A percentile compares a stretch with the other conserved stretches of the same genome.
Evolutionary conservation across 1,140 invertebrate genomes (phyloP).

Genomic region (Panagrolaimus sp.): DNA sequence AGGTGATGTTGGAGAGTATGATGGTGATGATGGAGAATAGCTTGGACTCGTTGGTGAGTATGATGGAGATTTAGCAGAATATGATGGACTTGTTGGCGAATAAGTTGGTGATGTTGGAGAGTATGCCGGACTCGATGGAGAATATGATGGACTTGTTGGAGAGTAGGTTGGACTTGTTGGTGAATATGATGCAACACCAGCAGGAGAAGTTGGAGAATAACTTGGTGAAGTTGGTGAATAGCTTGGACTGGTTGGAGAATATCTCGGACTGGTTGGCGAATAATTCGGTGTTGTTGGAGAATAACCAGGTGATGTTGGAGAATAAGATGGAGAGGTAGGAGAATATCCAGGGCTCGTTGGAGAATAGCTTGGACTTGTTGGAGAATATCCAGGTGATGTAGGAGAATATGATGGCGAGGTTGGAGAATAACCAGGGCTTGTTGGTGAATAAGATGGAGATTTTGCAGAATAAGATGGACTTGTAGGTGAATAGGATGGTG

Average conservation of each 20-base stretch:
- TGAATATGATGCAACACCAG: constrained; percentile 59
- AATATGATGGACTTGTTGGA: constrained; percentile 69
- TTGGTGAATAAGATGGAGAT: constrained; percentile 62
- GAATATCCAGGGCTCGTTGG: constrained; percentile 75
- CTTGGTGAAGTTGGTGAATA: constrained; percentile 58
- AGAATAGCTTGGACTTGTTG: constrained; percentile 65
- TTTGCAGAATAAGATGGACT: constrained; percentile 58
- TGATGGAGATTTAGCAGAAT: constrained; percentile 69
- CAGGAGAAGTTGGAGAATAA: constrained; percentile 50
- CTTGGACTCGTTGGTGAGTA: constrained; percentile 64
- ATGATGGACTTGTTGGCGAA: constrained; percentile 63
- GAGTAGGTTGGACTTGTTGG: constrained; percentile 57
- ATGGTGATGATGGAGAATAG: constrained; percentile 71
- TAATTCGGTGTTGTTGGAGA: constrained; percentile 57
- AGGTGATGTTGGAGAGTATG: constrained; percentile 54
- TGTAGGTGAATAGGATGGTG: constrained; percentile 66
- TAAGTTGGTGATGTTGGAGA: constrained; percentile 62
- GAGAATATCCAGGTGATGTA: constrained; percentile 67
- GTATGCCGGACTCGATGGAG: constrained; percentile 64
- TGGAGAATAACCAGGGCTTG: constrained; percentile 65
- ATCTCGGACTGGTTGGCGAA: constrained; percentile 63
- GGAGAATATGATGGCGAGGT: constrained; percentile 64
- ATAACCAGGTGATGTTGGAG: constrained; percentile 69
- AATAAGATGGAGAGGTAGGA: constrained; percentile 62
- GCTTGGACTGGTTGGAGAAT: constrained; percentile 62